A percentile compares a stretch with the other conserved stretches of the same genome.
Evolutionary conservation across 2,113 vertebrate species (phyloP).

Genomic region (Anolis carolinensis): DNA sequence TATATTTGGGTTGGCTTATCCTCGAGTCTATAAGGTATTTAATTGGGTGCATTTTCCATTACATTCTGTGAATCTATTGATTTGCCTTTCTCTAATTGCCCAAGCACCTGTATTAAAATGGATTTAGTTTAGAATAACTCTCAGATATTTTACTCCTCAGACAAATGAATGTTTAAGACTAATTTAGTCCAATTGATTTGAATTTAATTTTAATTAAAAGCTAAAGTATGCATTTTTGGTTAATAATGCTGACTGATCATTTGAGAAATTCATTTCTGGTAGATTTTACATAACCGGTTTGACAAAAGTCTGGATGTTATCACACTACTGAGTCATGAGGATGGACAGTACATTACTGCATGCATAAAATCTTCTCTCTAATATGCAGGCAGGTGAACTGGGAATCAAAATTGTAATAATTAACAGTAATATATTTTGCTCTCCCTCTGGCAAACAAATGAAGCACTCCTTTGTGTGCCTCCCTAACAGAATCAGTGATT

Average conservation of each 20-base stretch:
- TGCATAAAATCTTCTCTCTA: slow-evolving; percentile 51
- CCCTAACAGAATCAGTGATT: slow-evolving; percentile 63
- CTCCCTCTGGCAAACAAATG: slow-evolving; percentile 65
- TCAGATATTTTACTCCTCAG: neutral
- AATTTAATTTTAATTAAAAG: neutral
- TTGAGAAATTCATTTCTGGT: slow-evolving; percentile 17
- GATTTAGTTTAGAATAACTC: neutral
- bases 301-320: slow-evolving; percentile 27
- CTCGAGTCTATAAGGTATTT: too few species aligned
- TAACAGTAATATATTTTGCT: slow-evolving; percentile 69
- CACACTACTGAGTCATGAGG: slow-evolving; percentile 53
- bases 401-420: slow-evolving; percentile 71
- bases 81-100: neutral
- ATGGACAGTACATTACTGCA: slow-evolving; percentile 28
- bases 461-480: slow-evolving; percentile 59
- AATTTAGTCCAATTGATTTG: neutral
- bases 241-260: neutral
- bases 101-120: neutral
- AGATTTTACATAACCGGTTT: neutral
- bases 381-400: slow-evolving; percentile 62
- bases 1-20: too few species aligned
- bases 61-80: neutral
- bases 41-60: slow-evolving; percentile 14
- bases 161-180: neutral
- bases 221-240: neutral